phyloP scores from a whole-genome alignment of 2,113 vertebrate species.

The Scortum barcoo region DNA sequence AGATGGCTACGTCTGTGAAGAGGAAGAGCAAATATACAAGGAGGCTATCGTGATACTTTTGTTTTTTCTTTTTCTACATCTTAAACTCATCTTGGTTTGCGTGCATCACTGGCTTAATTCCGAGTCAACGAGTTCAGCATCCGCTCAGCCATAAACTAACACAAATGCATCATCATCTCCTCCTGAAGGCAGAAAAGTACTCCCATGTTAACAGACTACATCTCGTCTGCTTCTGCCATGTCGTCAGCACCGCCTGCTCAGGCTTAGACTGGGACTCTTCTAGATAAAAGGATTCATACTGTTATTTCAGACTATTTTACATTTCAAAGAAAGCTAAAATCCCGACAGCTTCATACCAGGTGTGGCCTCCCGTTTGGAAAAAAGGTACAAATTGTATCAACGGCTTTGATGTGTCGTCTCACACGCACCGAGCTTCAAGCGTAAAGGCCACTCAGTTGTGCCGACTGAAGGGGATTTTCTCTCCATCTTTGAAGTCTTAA shows the following conservation, averaged over 20 bases:
- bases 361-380: background rate
- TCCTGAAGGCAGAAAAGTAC: conserved; percentile 31
- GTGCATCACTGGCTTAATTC: conserved; percentile 36
- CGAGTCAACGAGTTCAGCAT: conserved; percentile 49
- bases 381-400: background rate
- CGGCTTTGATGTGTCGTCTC: conserved; percentile 54
- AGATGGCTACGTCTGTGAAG: conserved; percentile 5
- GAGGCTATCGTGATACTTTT: background rate
- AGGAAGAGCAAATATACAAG: conserved; percentile 18
- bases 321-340: conserved; percentile 52
- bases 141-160: conserved; percentile 45
- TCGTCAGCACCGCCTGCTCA: background rate
- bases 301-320: conserved; percentile 35
- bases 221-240: conserved; percentile 34
- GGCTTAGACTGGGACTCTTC: conserved; percentile 20
- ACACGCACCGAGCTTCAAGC: background rate
- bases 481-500: conserved; percentile 43
- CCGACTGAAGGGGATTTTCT: conserved; percentile 14
- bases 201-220: conserved; percentile 28
- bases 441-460: background rate
- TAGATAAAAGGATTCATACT: conserved; percentile 33
- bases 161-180: conserved; percentile 42
- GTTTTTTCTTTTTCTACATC: conserved; percentile 1
- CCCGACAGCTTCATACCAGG: conserved; percentile 1
- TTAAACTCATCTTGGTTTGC: conserved; percentile 27